Evolutionary conservation across 2,888 invertebrate genomes (phyloP), one percentile per base, ranked within the genome.

Genomic region (Coronaproctus castanopsis): DNA sequence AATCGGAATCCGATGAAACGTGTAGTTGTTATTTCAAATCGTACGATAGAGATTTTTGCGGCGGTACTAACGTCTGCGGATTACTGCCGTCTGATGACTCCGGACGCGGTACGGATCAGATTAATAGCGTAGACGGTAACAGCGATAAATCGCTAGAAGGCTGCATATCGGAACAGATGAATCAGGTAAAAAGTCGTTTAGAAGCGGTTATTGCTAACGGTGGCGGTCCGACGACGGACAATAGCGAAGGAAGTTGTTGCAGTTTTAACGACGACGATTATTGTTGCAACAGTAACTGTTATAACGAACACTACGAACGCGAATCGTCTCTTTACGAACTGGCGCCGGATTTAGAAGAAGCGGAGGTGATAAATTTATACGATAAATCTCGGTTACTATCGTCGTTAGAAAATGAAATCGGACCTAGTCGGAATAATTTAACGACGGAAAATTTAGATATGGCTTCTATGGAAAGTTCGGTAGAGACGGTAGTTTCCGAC

Each of bases 301-400:
- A 58, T 50, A 58, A 58, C 24, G 49, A 60, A 60, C 51, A 55
- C 58, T 53, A 59, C 52, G 24, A 57, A 22, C n/a, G 57, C 58
- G 20, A 20, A 57, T 50, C 63, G 61, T 5, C n/a, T 18, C 49
- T 57, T 21, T 36, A 21, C 18, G 52, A 62, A 36, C 53, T 51
- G 19, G 52, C 36, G 49, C 54, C 59, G 19, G 21, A 52, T 19
- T 53, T 63, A 21, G 49, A 50, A 21, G 54, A 60, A 24, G 83
- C 83, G 1, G 75, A 84, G 61, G 72, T 84, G 62, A 82, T 81
- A 66, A 84, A 85, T 69, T 70, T 85, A 53, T 75, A 80, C 65
- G 76, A 81, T 65, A 85, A 84, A 70, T 72, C 85, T 63, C 83
- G 84, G 71, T 60, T 57, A 23, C n/a, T n/a, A n/a, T n/a, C n/a